Conservation (phyloP, 1,140 invertebrate species). For the Triops cancriformis region DNA sequence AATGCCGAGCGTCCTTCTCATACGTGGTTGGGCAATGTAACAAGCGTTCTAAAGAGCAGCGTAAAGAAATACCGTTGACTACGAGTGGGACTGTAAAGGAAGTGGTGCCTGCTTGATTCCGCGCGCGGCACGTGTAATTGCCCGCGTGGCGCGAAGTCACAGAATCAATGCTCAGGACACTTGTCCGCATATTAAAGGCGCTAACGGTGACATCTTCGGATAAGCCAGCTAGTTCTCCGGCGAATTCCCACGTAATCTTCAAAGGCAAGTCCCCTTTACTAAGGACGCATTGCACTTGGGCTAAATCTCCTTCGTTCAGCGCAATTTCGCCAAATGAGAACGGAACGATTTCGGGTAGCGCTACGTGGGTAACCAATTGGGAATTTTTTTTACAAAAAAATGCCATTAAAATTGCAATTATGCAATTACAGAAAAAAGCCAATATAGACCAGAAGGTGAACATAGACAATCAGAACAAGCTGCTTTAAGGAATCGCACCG, state of each 20-base stretch:
- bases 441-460: neutral
- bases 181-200: slow-evolving; percentile 36
- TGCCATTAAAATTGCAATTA: neutral
- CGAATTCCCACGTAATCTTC: slow-evolving; percentile 50
- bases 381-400: neutral
- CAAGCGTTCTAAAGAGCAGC: neutral
- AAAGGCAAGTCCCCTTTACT: slow-evolving; percentile 64
- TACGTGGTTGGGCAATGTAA: neutral
- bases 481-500: slow-evolving; percentile 46
- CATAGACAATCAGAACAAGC: neutral
- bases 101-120: slow-evolving; percentile 54
- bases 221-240: slow-evolving; percentile 34
- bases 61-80: slow-evolving; percentile 37
- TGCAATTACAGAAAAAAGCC: neutral
- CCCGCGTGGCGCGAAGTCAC: slow-evolving; percentile 50
- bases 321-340: slow-evolving; percentile 52
- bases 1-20: neutral
- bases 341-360: slow-evolving; percentile 55
- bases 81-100: slow-evolving; percentile 48
- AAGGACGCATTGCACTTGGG: slow-evolving; percentile 60
- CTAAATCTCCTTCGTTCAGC: slow-evolving; percentile 56
- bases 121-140: slow-evolving; percentile 63
- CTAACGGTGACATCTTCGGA: slow-evolving; percentile 37
- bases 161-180: slow-evolving; percentile 40
- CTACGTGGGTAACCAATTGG: slow-evolving; percentile 46